Evolutionary conservation across 92 coral and sea anemone species (phyloP), one percentile per base, ranked within the genome.

Genomic region (Porites lobata): DNA sequence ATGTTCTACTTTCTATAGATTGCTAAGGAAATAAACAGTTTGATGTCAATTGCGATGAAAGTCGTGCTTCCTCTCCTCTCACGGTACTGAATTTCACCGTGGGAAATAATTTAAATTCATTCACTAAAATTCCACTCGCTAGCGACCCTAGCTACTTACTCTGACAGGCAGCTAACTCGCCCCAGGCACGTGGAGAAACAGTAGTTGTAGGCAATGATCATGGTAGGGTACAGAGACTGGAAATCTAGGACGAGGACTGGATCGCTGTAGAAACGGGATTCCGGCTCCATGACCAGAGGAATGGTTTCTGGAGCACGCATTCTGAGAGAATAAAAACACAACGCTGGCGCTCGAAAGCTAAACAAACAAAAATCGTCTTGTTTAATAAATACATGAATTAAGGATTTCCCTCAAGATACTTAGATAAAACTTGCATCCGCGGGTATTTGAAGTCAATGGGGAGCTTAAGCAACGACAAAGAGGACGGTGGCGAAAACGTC

Each of bases 161-260:
- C 98, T 18, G 96, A 80, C 66, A 98, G 86, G 74, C 90, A 81
- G 9, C 98, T 94, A 68, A 98, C 96, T 77, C 96, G 93, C 57
- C 99, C 99, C 43, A 98, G 92, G 70, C 99, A 98, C 14, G 99
- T 98, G 14, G 99, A 98, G 92, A 90, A 98, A 43, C 99, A 98
- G 90, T 98, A 98, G 83, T 98, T 98, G 89, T 98, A 98, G 12
- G 99, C 99, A 47, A 98, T 98, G 77, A 98, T 86, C 92, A 98
- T 89, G 12, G 99, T 92, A 0, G 99, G 99, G 64, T 98, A 98
- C 77, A 98, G 91, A 2, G 99, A 98, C 92, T 98, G 99, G 80
- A 98, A 98, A 76, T 98, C 99, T 63, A 98, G 89, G 38, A 98
- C 99, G 65, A 98, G 90, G 66, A 98, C 99, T 24, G 99, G 99